Evolutionary conservation across 2,888 invertebrate genomes (phyloP).

Genomic region (Deilephila elpenor): DNA sequence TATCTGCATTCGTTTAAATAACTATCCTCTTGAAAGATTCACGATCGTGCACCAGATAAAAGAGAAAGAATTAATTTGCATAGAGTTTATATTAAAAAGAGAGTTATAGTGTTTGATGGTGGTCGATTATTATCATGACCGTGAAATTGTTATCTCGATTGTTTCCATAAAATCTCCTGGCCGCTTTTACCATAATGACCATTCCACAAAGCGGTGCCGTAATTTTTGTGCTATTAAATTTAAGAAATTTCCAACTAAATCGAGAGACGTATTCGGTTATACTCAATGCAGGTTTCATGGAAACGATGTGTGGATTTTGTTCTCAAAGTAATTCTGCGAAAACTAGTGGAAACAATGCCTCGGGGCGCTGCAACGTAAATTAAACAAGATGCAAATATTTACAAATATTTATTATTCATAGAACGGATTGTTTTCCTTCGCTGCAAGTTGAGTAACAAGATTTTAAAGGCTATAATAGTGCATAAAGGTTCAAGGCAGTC

Average conservation of each 20-base stretch:
- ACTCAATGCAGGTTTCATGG: neutral
- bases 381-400: neutral
- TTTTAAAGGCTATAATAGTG: no score
- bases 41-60: slow-evolving; percentile 51
- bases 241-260: slow-evolving; percentile 10
- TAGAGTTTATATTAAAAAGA: slow-evolving; percentile 54
- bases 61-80: slow-evolving; percentile 54
- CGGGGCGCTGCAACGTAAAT: neutral
- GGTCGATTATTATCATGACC: slow-evolving; percentile 44
- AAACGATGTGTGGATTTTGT: neutral
- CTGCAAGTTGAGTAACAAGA: no score
- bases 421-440: no score
- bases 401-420: neutral
- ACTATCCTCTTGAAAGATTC: slow-evolving; percentile 51
- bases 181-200: slow-evolving; percentile 30
- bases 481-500: no score
- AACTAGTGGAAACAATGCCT: neutral
- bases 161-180: slow-evolving; percentile 30
- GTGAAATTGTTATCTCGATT: slow-evolving; percentile 28
- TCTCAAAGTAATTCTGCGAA: neutral
- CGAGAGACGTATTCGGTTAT: neutral
- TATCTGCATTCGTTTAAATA: slow-evolving; percentile 18
- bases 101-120: slow-evolving; percentile 53
- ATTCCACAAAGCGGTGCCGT: slow-evolving; percentile 18
- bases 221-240: slow-evolving; percentile 23